A percentile compares a stretch with the other conserved stretches of the same genome.
Conservation (phyloP, 2,113 vertebrate species). For the Colistium nudipinnis region DNA sequence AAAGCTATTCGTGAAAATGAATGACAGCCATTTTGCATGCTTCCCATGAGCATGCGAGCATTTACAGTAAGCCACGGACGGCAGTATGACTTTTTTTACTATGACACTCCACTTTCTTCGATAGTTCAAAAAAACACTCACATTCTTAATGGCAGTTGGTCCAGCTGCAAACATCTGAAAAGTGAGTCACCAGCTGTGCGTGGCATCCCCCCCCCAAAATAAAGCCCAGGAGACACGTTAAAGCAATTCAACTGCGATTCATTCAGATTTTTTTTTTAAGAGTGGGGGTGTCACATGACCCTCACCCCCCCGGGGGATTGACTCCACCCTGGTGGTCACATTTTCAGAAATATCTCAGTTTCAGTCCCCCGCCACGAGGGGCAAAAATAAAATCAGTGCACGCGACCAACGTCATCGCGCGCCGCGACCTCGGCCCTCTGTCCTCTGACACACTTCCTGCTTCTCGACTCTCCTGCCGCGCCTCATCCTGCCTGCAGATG, state of each 20-base stretch:
- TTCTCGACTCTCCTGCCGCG: slow-evolving; percentile 45
- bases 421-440: not conserved
- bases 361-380: slow-evolving; percentile 29
- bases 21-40: slow-evolving; percentile 67
- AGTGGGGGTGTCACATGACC: slow-evolving; percentile 15
- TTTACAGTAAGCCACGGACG: too few species aligned
- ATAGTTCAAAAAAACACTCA: not conserved
- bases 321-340: slow-evolving; percentile 34
- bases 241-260: slow-evolving; percentile 53
- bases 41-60: too few species aligned
- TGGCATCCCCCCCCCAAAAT: slow-evolving; percentile 43
- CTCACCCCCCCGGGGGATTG: slow-evolving; percentile 30
- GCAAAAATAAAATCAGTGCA: slow-evolving; percentile 45
- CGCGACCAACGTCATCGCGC: slow-evolving; percentile 19
- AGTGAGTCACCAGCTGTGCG: slow-evolving; percentile 58
- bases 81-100: too few species aligned
- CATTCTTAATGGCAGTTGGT: slow-evolving; percentile 52
- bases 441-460: slow-evolving; percentile 29
- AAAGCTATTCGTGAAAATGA: slow-evolving; percentile 79
- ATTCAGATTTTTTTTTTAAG: slow-evolving; percentile 37
- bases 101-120: slow-evolving; percentile 19
- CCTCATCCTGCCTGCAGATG: slow-evolving; percentile 37
- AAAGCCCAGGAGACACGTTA: slow-evolving; percentile 43
- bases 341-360: slow-evolving; percentile 49
- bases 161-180: slow-evolving; percentile 49